phyloP scores from a whole-genome alignment of 2,113 vertebrate species.

The Cololabis saira region DNA sequence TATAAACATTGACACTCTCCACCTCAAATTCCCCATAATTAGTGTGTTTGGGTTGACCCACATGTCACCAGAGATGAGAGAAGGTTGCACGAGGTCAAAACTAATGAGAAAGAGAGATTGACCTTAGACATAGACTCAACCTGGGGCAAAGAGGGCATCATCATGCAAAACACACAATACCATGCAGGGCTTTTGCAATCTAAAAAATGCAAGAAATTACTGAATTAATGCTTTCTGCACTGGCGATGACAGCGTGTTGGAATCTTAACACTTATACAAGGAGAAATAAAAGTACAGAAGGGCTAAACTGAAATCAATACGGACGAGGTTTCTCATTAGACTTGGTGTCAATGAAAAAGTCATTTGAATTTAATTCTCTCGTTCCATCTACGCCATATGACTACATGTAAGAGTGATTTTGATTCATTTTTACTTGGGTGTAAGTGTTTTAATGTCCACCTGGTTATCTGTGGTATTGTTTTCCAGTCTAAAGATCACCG shows the following conservation, averaged over 20 bases:
- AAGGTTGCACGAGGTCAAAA: slow-evolving; percentile 67
- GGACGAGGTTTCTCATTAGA: slow-evolving; percentile 4
- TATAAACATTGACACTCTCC: slow-evolving; percentile 55
- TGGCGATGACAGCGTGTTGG: not conserved
- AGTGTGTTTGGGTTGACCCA: slow-evolving; percentile 69
- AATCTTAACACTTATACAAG: slow-evolving; percentile 23
- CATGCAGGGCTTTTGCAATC: slow-evolving; percentile 19
- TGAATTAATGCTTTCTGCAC: slow-evolving; percentile 5
- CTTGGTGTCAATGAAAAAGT: slow-evolving; percentile 15
- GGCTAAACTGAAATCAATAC: slow-evolving; percentile 38
- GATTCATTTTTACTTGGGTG: not conserved
- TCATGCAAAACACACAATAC: slow-evolving; percentile 56
- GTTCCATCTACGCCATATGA: slow-evolving; percentile 7
- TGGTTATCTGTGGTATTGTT: slow-evolving; percentile 48
- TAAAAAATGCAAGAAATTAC: not conserved
- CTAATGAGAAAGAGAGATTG: slow-evolving; percentile 79
- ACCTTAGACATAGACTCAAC: slow-evolving; percentile 68
- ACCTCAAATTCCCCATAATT: slow-evolving; percentile 62
- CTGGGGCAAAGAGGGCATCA: slow-evolving; percentile 44
- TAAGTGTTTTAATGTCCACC: slow-evolving; percentile 44
- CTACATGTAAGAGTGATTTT: not conserved
- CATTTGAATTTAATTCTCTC: slow-evolving; percentile 31
- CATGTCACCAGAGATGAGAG: slow-evolving; percentile 69
- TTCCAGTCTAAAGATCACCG: slow-evolving; percentile 49
- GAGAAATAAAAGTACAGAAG: slow-evolving; percentile 9